Evolutionary conservation across 1,140 invertebrate species (phyloP), one percentile per base, ranked within the genome.

Genomic region (Anthonomus grandis): DNA sequence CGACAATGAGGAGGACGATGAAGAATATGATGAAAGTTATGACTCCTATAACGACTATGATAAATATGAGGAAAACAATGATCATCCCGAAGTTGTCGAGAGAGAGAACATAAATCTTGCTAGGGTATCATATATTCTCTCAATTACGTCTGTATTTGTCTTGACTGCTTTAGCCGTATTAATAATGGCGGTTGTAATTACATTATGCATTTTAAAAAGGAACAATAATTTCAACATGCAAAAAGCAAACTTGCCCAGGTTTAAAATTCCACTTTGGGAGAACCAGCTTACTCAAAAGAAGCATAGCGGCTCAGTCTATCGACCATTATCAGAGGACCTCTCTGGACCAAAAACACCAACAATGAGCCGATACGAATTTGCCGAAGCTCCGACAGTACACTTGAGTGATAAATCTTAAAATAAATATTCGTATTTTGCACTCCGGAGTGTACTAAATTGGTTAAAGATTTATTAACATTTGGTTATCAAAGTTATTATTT

Each of bases 81-180:
- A 69, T 10, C 58, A 65, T 8, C 42, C n/a, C 24, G 54, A 49
- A 34, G 18, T 54, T 34, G 34, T 59, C 12, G 42, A 56, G 48
- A 36, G 59, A 10, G 34, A 51, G 24, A 55, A 55, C 23, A 56
- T 59, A 15, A 59, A 56, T 19, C 47, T 66, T 13, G 57, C 63
- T 12, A 51, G 54, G 42, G 60, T 59, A 6, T 59, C 64, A 4
- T 64, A 65, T 42, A 67, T 68, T 36, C 50, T 71, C 24, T 78
- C 75, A 41, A 60, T 65, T 3, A 74, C 72, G 1, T 70, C 76
- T 47, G 77, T 76, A 25, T 73, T 75, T 37, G 65, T 75, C 59
- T 67, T 71, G 15, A 75, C 73, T 9, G 78, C 77, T 53, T 70
- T 78, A 13, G 72, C 70, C 64, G 79, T 76, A 13, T 64, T 71